Evolutionary conservation across 2,797 vertebrate species (phyloP).

Genomic region (Onychomys torridus): DNA sequence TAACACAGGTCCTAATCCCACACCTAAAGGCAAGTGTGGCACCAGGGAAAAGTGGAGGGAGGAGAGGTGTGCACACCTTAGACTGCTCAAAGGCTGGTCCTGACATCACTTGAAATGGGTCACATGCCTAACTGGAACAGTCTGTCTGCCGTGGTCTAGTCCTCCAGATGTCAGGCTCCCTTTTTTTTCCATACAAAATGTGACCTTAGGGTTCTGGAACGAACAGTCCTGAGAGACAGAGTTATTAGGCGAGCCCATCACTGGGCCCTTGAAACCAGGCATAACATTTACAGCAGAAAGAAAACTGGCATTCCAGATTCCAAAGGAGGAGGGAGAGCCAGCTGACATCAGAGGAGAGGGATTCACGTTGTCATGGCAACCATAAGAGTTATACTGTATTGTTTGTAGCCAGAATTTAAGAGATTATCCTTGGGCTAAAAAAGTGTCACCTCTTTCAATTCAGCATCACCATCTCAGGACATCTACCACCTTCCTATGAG

Average conservation of each 20-base stretch:
- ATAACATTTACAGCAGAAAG: constrained; percentile 67
- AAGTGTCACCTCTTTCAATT: constrained; percentile 60
- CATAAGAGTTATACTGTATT: constrained; percentile 81
- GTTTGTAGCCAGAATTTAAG: constrained; percentile 81
- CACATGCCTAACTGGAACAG: constrained; percentile 20
- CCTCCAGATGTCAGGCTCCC: neutral
- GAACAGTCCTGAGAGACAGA: constrained; percentile 58
- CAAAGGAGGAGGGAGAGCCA: constrained; percentile 56
- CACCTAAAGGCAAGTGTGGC: neutral
- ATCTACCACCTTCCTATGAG: constrained; percentile 42
- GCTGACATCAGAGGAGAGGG: constrained; percentile 77
- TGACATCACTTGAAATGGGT: constrained; percentile 22
- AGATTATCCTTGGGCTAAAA: constrained; percentile 78
- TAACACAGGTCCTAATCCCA: constrained; percentile 5
- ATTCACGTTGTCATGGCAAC: constrained; percentile 80
- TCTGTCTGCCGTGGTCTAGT: constrained; percentile 27
- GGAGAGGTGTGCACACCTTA: neutral
- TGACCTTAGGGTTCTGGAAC: constrained; percentile 51
- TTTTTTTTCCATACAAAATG: constrained; percentile 45
- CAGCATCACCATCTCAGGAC: constrained; percentile 73
- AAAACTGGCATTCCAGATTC: constrained; percentile 71
- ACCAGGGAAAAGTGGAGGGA: neutral
- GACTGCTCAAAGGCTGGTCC: neutral
- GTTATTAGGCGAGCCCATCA: constrained; percentile 58
- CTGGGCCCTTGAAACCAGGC: constrained; percentile 62